A percentile compares a stretch with the other conserved stretches of the same genome.
Evolutionary conservation across 2,888 invertebrate species (phyloP).

Genomic region (Tachina lurida): DNA sequence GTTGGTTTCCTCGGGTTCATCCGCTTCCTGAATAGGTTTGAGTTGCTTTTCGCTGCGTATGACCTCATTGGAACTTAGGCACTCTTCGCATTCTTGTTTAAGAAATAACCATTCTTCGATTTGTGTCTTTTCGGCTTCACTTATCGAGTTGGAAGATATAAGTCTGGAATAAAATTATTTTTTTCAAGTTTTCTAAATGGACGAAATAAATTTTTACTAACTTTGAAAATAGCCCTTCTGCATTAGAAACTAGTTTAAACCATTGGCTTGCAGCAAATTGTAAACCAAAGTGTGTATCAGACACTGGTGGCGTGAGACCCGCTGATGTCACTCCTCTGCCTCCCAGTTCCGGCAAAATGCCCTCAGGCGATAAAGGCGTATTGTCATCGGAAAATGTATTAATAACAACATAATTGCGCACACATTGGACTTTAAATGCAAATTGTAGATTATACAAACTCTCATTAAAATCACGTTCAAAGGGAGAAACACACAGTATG

Average conservation of each 20-base stretch:
- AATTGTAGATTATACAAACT: slow-evolving; percentile 88
- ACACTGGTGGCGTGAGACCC: slow-evolving; percentile 55
- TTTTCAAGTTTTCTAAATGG: neutral
- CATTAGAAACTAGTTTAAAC: slow-evolving; percentile 92
- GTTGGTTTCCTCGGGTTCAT: slow-evolving; percentile 86
- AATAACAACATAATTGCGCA: slow-evolving; percentile 88
- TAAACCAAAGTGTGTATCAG: slow-evolving; percentile 85
- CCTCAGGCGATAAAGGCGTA: slow-evolving; percentile 83
- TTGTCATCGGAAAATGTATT: slow-evolving; percentile 88
- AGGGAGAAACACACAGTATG: slow-evolving; percentile 88
- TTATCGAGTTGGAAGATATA: slow-evolving; percentile 87
- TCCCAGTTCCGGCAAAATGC: slow-evolving; percentile 67
- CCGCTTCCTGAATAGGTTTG: slow-evolving; percentile 84
- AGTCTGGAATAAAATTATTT: slow-evolving; percentile 80
- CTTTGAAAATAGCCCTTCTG: slow-evolving; percentile 89
- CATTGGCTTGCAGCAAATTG: slow-evolving; percentile 93
- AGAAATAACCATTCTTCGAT: slow-evolving; percentile 92
- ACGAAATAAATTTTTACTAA: slow-evolving; percentile 79
- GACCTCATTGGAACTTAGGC: slow-evolving; percentile 83
- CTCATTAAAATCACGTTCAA: slow-evolving; percentile 87
- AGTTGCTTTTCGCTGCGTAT: slow-evolving; percentile 74
- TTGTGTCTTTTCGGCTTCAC: slow-evolving; percentile 89
- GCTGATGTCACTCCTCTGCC: slow-evolving; percentile 70
- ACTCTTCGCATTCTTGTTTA: slow-evolving; percentile 94
- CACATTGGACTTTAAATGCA: slow-evolving; percentile 87